These are phyloP conservation scores for Merluccius polli DNA, from an alignment of 2,797 vertebrate species.

Conservation along the genomic window DNA sequence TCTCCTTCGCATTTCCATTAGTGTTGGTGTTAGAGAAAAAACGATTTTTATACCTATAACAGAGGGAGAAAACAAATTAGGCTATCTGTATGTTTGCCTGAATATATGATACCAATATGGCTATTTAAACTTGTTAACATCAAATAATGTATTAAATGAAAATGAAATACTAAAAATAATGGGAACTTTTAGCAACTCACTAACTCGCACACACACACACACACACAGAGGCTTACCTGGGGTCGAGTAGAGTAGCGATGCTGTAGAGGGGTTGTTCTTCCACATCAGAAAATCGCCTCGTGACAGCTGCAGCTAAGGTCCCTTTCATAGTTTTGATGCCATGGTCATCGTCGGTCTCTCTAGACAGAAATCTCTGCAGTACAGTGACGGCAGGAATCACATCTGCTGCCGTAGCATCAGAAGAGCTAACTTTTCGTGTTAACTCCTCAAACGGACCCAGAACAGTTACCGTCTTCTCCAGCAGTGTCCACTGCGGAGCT, in stretches of 20 bases:
- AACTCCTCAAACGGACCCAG: conserved; percentile 28
- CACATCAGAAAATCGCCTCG: conserved; percentile 3
- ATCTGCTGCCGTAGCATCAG: conserved; percentile 26
- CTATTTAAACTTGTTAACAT: no score
- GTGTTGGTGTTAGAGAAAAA: conserved; percentile 20
- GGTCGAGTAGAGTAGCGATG: conserved; percentile 17
- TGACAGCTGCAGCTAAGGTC: conserved; percentile 24
- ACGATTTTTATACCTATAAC: conserved; percentile 1
- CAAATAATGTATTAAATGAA: no score
- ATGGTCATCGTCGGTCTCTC: conserved; percentile 19
- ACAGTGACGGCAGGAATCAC: conserved; percentile 35
- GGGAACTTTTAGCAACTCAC: no score
- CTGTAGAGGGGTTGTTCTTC: conserved; percentile 11
- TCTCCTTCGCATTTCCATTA: conserved; percentile 6
- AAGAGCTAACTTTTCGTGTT: conserved; percentile 21
- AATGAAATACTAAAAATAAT: no score
- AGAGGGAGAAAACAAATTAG: background rate
- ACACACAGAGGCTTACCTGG: background rate
- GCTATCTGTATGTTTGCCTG: no score
- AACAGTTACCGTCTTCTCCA: conserved; percentile 15
- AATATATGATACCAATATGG: no score
- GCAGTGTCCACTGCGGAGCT: conserved; percentile 6
- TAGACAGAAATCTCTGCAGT: conserved; percentile 22
- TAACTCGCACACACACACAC: no score
- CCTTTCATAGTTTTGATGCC: conserved; percentile 31